Evolutionary conservation across 2,113 vertebrate species (phyloP), one percentile per base, ranked within the genome.

Genomic region (Pampusana beccarii): DNA sequence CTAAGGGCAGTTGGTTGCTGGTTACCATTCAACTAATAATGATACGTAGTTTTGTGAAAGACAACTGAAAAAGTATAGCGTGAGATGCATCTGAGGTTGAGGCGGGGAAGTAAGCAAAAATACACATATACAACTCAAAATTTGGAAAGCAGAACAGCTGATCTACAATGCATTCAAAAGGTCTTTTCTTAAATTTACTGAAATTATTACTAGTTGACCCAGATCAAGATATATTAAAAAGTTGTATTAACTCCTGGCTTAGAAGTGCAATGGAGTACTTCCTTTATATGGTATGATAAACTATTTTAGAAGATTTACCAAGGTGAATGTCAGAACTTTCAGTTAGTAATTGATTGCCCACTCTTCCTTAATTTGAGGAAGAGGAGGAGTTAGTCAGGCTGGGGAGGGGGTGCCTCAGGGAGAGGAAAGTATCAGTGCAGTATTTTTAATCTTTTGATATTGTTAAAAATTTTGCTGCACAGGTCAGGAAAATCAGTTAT

Each of bases 401-500:
- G 31, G 53, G 72, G n/a, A 78, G 44, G 57, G 46, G 16, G 5
- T 67, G 21, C 84, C 21, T 81, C 17, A 44, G 48, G 77, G 42
- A 74, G 54, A 86, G 65, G 33, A 58, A 78, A 38, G 85, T 84
- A 42, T 73, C 72, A 88, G 75, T 75, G 86, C 86, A 88, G 40
- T 93, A 84, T 94, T 93, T 90, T 86, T 88, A 71, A 87, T 95
- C 75, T 90, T 86, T 44, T n/a, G 24, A 81, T 91, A 51, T n/a
- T 89, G 64, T 80, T 81, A 20, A 79, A 65, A 84, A 84, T 89
- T 93, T 74, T 95, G 80, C 83, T 93, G 93, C 88, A 92, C 80
- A 90, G 90, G 95, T 96, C 92, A 96, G 81, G 77, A 95, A 96
- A 96, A 96, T 93, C 92, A 94, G 93, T 94, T 96, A 79, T 57